phyloP scores from a whole-genome alignment of 2,797 vertebrate species.

The Pyrocephalus nanus region DNA sequence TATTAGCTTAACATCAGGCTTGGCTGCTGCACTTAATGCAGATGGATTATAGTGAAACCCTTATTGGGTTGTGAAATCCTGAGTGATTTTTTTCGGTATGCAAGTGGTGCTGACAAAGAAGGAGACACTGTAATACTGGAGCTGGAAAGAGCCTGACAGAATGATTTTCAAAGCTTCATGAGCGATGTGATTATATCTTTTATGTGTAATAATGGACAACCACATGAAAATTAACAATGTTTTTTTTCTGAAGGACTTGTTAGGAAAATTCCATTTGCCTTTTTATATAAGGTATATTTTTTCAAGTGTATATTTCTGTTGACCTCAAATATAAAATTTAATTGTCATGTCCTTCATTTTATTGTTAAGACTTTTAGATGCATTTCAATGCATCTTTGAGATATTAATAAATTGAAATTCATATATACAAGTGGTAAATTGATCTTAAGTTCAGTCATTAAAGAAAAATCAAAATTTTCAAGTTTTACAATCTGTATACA shows the following conservation, averaged over 20 bases:
- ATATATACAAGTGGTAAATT: background rate
- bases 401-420: background rate
- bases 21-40: background rate
- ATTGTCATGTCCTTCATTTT: background rate
- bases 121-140: background rate
- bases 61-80: background rate
- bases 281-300: background rate
- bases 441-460: background rate
- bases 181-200: background rate
- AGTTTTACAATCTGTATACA: background rate
- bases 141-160: background rate
- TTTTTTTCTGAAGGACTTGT: background rate
- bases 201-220: background rate
- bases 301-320: background rate
- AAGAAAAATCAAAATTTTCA: background rate
- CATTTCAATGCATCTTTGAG: background rate
- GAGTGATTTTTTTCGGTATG: background rate
- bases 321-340: constrained; percentile 16
- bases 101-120: background rate
- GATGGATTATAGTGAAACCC: background rate
- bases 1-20: background rate
- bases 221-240: background rate
- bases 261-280: constrained; percentile 46
- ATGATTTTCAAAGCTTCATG: background rate
- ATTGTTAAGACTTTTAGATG: background rate